Percentiles rank a stretch among this genome's conserved stretches.
phyloP scores from a whole-genome alignment of 2,797 vertebrate species.

The Sebastes taczanowskii region DNA sequence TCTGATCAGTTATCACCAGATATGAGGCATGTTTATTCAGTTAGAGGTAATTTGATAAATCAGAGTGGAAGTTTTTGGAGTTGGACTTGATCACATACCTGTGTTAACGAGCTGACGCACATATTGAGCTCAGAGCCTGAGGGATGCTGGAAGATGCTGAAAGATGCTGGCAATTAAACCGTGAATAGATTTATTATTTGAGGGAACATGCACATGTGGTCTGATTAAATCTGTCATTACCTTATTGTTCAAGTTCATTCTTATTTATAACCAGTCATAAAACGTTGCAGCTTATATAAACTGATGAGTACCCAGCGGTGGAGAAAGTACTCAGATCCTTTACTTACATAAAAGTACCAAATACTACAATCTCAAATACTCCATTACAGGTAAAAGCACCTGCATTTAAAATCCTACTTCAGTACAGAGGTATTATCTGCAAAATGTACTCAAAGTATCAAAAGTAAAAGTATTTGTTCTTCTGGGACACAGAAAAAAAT shows the following conservation, averaged over 20 bases:
- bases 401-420: too few relatives aligned
- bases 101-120: conserved; percentile 18
- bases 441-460: not conserved
- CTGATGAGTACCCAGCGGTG: not conserved
- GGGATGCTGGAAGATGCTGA: conserved; percentile 17
- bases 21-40: not conserved
- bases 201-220: not conserved
- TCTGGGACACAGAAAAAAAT: not conserved
- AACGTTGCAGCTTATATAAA: conserved; percentile 2
- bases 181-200: not conserved
- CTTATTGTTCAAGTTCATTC: not conserved
- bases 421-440: not conserved
- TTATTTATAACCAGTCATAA: not conserved
- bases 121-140: conserved; percentile 17
- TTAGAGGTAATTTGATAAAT: not conserved
- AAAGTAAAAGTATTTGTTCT: not conserved
- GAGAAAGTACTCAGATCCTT: not conserved
- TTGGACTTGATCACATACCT: not conserved
- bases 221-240: not conserved
- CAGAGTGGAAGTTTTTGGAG: conserved; percentile 4
- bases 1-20: not conserved
- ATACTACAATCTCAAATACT: not conserved
- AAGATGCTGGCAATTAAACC: not conserved
- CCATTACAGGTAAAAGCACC: not conserved
- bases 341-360: not conserved